Conservation (phyloP, 2,797 vertebrate species). For the Chaetophractus vellerosus region DNA sequence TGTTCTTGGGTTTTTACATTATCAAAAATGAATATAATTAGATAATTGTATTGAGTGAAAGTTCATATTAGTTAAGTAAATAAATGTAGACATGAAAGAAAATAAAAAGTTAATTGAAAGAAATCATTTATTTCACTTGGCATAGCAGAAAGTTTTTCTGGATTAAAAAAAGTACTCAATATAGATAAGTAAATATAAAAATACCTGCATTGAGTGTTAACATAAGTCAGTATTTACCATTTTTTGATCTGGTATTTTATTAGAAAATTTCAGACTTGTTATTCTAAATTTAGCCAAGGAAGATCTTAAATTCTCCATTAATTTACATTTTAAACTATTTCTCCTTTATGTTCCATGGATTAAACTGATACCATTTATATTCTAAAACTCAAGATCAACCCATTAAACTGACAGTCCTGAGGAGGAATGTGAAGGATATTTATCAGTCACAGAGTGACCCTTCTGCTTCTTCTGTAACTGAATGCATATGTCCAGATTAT, state of each 20-base stretch:
- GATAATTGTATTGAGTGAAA: background rate
- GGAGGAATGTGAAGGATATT: background rate
- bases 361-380: background rate
- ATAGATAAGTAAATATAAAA: background rate
- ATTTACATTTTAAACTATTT: background rate
- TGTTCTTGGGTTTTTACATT: background rate
- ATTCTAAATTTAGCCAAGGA: background rate
- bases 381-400: background rate
- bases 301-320: background rate
- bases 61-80: background rate
- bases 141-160: background rate
- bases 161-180: background rate
- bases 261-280: background rate
- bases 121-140: background rate
- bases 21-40: background rate
- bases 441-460: background rate
- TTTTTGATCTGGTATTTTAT: background rate
- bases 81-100: background rate
- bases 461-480: background rate
- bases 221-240: background rate
- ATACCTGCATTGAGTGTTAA: background rate
- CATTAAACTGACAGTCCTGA: background rate
- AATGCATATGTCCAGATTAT: background rate
- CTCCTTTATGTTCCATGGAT: background rate
- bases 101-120: background rate